Evolutionary conservation across 2,888 invertebrate species (phyloP).

Genomic region (Callimorpha dominula): DNA sequence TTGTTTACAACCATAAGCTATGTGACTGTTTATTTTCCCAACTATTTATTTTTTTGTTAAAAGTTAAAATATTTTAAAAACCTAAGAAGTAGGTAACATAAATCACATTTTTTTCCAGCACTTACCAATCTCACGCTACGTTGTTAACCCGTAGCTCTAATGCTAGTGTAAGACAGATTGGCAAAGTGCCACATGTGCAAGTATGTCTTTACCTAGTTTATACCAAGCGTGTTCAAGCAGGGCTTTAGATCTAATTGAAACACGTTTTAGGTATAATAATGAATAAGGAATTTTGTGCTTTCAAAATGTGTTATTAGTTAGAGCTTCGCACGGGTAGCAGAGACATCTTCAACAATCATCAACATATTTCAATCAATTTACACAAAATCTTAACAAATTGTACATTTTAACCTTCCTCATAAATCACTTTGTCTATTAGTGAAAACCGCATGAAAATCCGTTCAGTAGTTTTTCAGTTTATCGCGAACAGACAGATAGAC

Average conservation of each 20-base stretch:
- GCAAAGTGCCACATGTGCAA: slow-evolving; percentile 19
- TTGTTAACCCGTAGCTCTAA: not conserved
- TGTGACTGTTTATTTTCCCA: too few species aligned
- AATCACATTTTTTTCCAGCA: not conserved
- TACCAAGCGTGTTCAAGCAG: slow-evolving; percentile 10
- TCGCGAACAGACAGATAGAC: too few species aligned
- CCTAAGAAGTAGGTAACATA: not conserved
- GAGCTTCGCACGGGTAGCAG: too few species aligned
- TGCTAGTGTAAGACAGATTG: slow-evolving; percentile 13
- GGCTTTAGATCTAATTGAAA: slow-evolving; percentile 17
- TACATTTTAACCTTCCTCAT: too few species aligned
- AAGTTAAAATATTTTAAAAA: not conserved
- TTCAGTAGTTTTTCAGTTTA: too few species aligned
- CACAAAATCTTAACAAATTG: too few species aligned
- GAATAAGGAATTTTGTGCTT: not conserved
- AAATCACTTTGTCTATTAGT: too few species aligned
- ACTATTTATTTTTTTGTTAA: too few species aligned
- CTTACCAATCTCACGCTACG: slow-evolving; percentile 11
- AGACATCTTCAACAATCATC: too few species aligned
- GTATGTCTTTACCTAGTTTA: slow-evolving; percentile 2
- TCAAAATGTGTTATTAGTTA: not conserved
- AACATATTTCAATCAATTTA: too few species aligned
- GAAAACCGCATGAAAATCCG: too few species aligned
- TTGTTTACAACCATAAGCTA: not conserved
- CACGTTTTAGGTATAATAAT: not conserved